Evolutionary conservation across 2,113 vertebrate genomes (phyloP).

Genomic region (Noctilio leporinus): DNA sequence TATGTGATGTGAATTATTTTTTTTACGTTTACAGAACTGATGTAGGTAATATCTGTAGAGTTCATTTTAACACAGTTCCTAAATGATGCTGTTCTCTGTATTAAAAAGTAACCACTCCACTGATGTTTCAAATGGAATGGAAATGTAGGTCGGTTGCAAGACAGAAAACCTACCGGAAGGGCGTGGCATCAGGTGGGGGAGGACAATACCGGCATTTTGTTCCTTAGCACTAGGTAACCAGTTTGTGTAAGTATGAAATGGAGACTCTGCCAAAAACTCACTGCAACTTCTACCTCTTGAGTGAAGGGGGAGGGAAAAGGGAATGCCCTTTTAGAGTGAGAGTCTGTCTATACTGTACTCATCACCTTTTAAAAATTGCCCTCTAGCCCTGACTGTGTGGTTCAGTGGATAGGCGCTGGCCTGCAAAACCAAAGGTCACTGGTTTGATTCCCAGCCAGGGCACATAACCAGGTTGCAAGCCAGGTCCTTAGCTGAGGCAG

Average conservation of each 20-base stretch:
- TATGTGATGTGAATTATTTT: neutral
- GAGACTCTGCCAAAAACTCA: neutral
- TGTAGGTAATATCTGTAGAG: neutral
- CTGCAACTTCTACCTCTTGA: neutral
- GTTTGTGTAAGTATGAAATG: neutral
- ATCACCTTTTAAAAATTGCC: neutral
- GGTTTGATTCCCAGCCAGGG: too few species aligned
- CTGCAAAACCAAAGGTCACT: too few species aligned
- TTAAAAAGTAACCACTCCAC: neutral
- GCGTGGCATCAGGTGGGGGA: neutral
- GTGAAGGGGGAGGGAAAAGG: neutral
- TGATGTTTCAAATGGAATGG: neutral
- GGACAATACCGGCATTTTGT: neutral
- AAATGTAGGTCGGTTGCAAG: neutral
- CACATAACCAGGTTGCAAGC: too few species aligned
- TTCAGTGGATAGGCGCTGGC: too few species aligned
- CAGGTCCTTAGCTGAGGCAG: too few species aligned
- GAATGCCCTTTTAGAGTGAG: neutral
- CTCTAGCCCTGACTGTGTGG: too few species aligned
- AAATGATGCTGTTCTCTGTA: neutral
- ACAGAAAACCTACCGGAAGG: neutral
- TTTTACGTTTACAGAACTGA: neutral
- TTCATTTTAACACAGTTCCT: neutral
- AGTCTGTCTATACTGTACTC: neutral
- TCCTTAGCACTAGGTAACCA: neutral